Conservation (phyloP, 2,113 vertebrate species). For the Glaucidium brasilianum region DNA sequence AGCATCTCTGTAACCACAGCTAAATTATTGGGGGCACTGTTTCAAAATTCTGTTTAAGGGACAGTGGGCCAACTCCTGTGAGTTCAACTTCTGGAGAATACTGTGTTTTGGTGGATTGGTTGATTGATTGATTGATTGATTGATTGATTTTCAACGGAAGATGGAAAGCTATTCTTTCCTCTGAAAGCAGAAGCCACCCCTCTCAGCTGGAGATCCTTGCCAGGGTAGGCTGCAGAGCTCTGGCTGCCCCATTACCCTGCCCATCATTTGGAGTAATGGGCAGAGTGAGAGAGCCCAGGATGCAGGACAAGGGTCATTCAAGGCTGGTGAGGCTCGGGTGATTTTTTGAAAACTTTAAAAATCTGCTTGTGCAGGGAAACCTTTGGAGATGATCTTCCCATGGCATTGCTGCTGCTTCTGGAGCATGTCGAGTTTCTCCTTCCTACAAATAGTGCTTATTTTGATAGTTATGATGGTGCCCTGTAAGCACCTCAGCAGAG, state of each 20-base stretch:
- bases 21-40: neutral
- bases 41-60: neutral
- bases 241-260: neutral
- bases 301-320: neutral
- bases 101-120: neutral
- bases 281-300: neutral
- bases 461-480: neutral
- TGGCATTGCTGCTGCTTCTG: neutral
- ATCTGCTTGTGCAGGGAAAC: neutral
- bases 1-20: neutral
- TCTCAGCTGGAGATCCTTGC: neutral
- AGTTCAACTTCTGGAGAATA: neutral
- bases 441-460: neutral
- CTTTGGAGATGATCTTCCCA: neutral
- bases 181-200: neutral
- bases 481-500: constrained; percentile 17
- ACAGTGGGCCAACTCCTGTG: neutral
- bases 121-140: neutral
- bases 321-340: neutral
- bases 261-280: neutral
- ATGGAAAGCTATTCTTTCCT: neutral
- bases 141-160: neutral
- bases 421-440: neutral
- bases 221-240: neutral
- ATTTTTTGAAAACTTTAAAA: neutral